Conservation (phyloP, 2,888 invertebrate species). For the Pristionchus exspectatus region DNA sequence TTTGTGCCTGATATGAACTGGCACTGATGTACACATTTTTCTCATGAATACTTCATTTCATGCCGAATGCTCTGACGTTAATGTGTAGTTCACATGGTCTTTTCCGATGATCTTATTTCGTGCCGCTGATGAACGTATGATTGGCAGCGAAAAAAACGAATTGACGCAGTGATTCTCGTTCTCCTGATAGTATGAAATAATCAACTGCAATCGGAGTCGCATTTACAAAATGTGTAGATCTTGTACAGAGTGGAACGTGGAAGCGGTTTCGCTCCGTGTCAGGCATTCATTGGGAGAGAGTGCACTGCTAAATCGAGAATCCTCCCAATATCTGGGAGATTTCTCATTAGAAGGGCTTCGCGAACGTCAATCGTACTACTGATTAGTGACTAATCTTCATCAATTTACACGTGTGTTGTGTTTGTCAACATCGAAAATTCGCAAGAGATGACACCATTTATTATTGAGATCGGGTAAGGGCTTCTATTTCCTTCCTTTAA, state of each 20-base stretch:
- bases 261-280: not conserved
- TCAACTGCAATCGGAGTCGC: not conserved
- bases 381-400: not conserved
- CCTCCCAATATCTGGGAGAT: not conserved
- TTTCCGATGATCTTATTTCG: not conserved
- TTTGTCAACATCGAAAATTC: not conserved
- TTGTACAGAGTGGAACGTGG: not conserved
- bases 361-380: not conserved
- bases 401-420: not conserved
- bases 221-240: not conserved
- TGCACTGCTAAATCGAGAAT: not conserved
- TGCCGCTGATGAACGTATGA: not conserved
- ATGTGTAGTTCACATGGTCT: not conserved
- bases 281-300: not conserved
- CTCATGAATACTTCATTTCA: not conserved
- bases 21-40: not conserved
- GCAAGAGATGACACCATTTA: not conserved
- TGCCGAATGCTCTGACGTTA: not conserved
- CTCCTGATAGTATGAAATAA: not conserved
- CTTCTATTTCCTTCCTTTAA: constrained; percentile 26
- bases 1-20: not conserved
- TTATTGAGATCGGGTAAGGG: not conserved
- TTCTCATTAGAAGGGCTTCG: constrained; percentile 14
- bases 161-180: not conserved
- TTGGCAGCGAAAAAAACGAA: not conserved